Evolutionary conservation across 2,113 vertebrate genomes (phyloP).

Genomic region (Rattus rattus): DNA sequence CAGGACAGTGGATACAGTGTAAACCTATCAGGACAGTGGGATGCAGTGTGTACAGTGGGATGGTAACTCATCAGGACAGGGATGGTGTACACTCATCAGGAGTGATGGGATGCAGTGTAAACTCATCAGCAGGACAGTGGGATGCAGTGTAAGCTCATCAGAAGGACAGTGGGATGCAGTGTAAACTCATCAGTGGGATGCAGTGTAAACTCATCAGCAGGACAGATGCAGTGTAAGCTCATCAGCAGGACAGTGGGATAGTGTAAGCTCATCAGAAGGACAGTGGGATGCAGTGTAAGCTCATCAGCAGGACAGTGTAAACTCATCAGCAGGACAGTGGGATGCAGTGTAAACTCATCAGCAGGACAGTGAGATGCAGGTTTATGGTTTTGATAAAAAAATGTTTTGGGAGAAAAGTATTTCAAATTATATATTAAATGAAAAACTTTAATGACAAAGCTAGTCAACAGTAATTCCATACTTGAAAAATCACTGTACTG

Average conservation of each 20-base stretch:
- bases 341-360: not conserved
- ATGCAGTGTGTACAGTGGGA: not conserved
- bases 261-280: not conserved
- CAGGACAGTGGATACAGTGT: not conserved
- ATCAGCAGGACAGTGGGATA: not conserved
- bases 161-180: not conserved
- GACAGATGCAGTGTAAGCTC: not conserved
- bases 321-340: not conserved
- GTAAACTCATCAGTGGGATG: not conserved
- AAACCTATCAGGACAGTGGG: not conserved
- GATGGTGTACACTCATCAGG: too few relatives aligned
- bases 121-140: not conserved
- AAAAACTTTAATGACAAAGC: not conserved
- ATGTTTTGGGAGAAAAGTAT: not conserved
- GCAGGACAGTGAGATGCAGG: not conserved
- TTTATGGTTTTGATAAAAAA: not conserved
- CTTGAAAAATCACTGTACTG: not conserved
- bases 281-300: not conserved
- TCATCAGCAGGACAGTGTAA: not conserved
- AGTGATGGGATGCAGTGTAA: not conserved
- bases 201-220: not conserved
- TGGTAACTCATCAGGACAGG: not conserved
- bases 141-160: not conserved
- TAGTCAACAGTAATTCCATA: not conserved
- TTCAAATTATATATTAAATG: conserved; percentile 25